These are phyloP conservation scores for Pitangus sulphuratus DNA, from an alignment of 2,797 vertebrate species.

Conservation along the genomic window DNA sequence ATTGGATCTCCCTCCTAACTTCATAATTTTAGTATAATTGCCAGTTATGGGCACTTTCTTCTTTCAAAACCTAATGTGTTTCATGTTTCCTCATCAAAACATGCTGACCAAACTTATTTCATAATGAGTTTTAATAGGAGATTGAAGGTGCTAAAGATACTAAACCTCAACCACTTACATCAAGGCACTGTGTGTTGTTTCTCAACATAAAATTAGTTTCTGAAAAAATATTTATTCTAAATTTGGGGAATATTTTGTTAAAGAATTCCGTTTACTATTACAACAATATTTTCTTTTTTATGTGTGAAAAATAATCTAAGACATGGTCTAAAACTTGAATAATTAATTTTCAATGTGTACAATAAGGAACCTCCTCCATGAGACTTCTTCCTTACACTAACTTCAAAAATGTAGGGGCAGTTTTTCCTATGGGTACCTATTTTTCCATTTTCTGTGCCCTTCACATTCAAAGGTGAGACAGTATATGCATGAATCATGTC, in stretches of 20 bases:
- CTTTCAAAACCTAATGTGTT: background rate
- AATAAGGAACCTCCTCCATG: background rate
- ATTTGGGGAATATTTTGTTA: background rate
- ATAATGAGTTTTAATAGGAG: background rate
- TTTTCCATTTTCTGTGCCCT: background rate
- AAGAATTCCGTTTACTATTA: background rate
- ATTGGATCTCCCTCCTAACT: background rate
- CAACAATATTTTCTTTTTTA: background rate
- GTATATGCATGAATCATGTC: background rate
- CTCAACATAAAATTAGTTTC: background rate
- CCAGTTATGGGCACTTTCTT: background rate
- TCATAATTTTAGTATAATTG: background rate
- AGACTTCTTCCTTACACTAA: background rate
- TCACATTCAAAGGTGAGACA: background rate
- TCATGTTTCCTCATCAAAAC: background rate
- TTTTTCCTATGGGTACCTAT: background rate
- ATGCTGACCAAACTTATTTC: background rate
- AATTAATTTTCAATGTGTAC: background rate
- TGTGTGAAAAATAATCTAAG: background rate
- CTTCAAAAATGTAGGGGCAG: background rate
- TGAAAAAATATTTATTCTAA: background rate
- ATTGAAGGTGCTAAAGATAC: background rate
- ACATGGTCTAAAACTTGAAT: background rate
- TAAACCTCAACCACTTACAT: background rate
- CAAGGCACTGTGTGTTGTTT: background rate